Percentiles rank a stretch among this genome's conserved stretches.
Evolutionary conservation across 2,888 invertebrate genomes (phyloP).

Genomic region (Dendrolimus pini): DNA sequence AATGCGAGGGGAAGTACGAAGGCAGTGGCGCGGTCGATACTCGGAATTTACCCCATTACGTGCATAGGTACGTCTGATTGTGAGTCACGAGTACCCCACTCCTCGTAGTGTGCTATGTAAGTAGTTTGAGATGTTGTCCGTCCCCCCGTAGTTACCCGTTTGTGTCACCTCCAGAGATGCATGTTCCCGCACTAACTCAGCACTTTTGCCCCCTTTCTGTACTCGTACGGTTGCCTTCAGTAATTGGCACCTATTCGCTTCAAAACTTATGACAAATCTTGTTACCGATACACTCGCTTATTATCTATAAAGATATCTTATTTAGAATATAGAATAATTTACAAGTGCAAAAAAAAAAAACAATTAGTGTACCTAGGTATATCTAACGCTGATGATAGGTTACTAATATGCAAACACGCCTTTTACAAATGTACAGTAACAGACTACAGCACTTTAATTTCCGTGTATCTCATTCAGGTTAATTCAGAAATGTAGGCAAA

Average conservation of each 20-base stretch:
- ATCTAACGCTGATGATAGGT: no score
- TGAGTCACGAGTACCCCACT: constrained; percentile 16
- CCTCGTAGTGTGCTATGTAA: constrained; percentile 42
- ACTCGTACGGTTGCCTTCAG: neutral
- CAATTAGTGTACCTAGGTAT: no score
- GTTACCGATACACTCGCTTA: no score
- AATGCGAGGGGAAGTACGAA: constrained; percentile 6
- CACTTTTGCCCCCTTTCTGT: constrained; percentile 20
- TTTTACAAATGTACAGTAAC: no score
- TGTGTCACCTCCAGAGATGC: constrained; percentile 37
- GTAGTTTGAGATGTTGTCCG: constrained; percentile 59
- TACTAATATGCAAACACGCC: no score
- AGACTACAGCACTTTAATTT: no score
- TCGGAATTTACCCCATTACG: constrained; percentile 18
- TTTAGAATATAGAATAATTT: no score
- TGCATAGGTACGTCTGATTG: constrained; percentile 28
- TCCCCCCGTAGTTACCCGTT: constrained; percentile 43
- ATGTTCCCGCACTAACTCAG: constrained; percentile 35
- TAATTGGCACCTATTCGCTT: neutral
- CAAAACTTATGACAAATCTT: no score
- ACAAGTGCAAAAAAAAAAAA: no score
- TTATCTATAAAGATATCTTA: no score
- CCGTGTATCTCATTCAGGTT: no score
- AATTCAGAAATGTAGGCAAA: no score
- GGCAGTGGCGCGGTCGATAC: constrained; percentile 7